Conservation (phyloP, 1,140 invertebrate genomes). For the Dendrolimus kikuchii region DNA sequence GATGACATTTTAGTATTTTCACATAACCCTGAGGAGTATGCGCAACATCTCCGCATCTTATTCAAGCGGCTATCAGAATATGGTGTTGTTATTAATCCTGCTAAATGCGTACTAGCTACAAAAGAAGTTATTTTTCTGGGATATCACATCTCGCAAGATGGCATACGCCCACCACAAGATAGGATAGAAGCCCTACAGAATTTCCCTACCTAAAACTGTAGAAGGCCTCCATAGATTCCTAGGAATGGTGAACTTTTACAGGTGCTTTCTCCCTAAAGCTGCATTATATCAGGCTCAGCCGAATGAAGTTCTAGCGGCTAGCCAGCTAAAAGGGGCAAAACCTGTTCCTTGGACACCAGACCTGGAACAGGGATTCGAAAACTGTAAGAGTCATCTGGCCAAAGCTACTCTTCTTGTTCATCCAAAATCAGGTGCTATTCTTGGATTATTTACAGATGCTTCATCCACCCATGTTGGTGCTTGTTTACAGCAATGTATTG, state of each 20-base stretch:
- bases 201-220: not conserved
- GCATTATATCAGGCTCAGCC: not conserved
- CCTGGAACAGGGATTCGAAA: not conserved
- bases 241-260: not conserved
- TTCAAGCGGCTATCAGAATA: too few species aligned
- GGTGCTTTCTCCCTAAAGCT: not conserved
- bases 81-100: too few species aligned
- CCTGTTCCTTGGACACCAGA: conserved; percentile 1
- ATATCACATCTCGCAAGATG: not conserved
- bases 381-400: not conserved
- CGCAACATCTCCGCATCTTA: too few species aligned
- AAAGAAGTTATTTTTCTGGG: not conserved
- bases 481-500: not conserved
- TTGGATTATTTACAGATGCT: conserved; percentile 1
- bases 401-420: not conserved
- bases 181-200: not conserved
- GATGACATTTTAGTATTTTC: too few species aligned
- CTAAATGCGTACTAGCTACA: not conserved
- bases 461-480: conserved; percentile 1
- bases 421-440: not conserved
- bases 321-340: not conserved
- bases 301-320: not conserved
- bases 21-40: too few species aligned
- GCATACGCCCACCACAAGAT: not conserved
- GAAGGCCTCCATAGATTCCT: not conserved